These are phyloP conservation scores for Deilephila elpenor DNA, from an alignment of 2,888 invertebrate species.

Conservation along the genomic window DNA sequence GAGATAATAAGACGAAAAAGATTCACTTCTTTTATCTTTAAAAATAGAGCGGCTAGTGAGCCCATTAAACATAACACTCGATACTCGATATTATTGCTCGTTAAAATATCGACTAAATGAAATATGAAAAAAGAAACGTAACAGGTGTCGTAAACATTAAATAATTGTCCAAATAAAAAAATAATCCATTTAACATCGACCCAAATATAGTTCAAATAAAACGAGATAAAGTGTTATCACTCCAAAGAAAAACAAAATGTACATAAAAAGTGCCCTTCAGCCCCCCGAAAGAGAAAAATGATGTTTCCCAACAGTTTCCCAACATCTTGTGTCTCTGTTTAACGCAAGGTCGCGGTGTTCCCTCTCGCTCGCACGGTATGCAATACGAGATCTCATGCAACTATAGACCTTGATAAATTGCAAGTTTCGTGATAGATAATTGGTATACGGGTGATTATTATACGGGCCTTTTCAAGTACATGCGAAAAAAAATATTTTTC, in stretches of 20 bases:
- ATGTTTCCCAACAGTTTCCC: conserved; percentile 83
- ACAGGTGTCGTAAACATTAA: conserved; percentile 32
- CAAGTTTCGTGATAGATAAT: conserved; percentile 84
- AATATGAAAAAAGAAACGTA: conserved; percentile 40
- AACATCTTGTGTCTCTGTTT: conserved; percentile 72
- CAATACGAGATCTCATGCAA: conserved; percentile 83
- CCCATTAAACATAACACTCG: neutral
- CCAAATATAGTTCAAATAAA: conserved; percentile 68
- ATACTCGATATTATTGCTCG: neutral
- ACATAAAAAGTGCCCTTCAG: conserved; percentile 80
- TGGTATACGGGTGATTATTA: conserved; percentile 78
- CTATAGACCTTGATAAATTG: conserved; percentile 81
- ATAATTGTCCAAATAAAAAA: conserved; percentile 37
- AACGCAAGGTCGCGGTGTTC: conserved; percentile 70
- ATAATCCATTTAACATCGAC: conserved; percentile 65
- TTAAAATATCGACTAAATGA: conserved; percentile 12
- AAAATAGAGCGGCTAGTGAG: conserved; percentile 1
- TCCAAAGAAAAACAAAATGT: conserved; percentile 61
- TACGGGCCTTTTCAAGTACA: conserved; percentile 58
- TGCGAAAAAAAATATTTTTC: conserved; percentile 48
- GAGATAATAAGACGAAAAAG: neutral
- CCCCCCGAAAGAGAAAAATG: conserved; percentile 78
- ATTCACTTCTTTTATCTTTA: neutral
- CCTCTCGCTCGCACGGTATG: conserved; percentile 77
- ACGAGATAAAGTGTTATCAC: conserved; percentile 47